phyloP scores from a whole-genome alignment of 1,140 invertebrate genomes.

The Rhagoletis zephyria region DNA sequence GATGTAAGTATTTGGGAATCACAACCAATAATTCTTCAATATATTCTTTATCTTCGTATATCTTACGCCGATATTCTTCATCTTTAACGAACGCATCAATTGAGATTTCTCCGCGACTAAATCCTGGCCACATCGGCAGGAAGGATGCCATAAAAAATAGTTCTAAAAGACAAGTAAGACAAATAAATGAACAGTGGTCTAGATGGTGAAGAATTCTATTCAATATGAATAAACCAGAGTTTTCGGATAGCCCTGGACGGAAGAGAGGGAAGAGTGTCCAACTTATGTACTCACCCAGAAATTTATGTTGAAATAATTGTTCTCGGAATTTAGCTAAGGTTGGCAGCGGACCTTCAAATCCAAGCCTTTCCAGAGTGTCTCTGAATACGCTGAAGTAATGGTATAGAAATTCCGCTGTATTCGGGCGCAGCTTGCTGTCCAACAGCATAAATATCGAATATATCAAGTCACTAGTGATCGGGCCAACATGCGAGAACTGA shows the following conservation, averaged over 20 bases:
- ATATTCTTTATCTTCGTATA: slow-evolving; percentile 7
- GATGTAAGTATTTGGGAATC: neutral
- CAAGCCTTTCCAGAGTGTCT: slow-evolving; percentile 56
- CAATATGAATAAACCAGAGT: no score
- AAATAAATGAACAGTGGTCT: neutral
- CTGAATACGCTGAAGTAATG: slow-evolving; percentile 57
- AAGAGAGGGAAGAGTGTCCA: neutral
- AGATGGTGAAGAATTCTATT: neutral
- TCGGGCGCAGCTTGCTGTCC: slow-evolving; percentile 41
- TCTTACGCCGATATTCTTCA: neutral
- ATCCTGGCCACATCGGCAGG: neutral
- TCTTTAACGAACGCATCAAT: neutral
- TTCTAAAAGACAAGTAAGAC: neutral
- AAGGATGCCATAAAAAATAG: neutral
- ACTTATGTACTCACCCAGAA: neutral
- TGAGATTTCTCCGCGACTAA: no score
- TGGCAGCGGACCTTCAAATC: slow-evolving; percentile 11
- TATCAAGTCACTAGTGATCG: slow-evolving; percentile 58
- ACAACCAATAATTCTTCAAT: neutral
- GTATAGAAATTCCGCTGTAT: slow-evolving; percentile 56
- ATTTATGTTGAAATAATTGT: neutral
- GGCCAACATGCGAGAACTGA: slow-evolving; percentile 57
- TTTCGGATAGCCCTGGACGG: no score
- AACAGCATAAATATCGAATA: slow-evolving; percentile 58
- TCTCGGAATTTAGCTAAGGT: neutral